A percentile compares a stretch with the other conserved stretches of the same genome.
phyloP scores from a whole-genome alignment of 2,888 invertebrate genomes.

The Clistopyga incitator region DNA sequence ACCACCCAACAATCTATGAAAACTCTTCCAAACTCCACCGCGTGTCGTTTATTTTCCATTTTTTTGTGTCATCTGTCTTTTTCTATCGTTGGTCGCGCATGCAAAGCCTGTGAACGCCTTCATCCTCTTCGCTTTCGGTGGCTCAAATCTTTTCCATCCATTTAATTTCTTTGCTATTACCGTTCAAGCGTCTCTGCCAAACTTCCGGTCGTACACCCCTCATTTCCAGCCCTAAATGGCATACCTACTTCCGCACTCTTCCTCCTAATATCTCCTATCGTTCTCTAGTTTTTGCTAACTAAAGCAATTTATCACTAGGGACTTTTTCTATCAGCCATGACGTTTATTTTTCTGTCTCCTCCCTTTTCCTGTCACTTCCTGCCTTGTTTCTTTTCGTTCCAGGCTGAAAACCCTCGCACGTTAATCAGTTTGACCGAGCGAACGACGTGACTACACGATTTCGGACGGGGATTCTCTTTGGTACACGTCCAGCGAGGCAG shows the following conservation, averaged over 20 bases:
- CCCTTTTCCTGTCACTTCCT: slow-evolving; percentile 43
- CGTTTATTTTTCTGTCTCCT: slow-evolving; percentile 44
- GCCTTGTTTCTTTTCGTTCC: slow-evolving; percentile 16
- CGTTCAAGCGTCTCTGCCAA: neutral
- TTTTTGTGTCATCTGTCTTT: neutral
- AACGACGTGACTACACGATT: neutral
- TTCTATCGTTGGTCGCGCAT: slow-evolving; percentile 20
- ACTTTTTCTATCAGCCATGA: slow-evolving; percentile 24
- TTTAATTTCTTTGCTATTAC: slow-evolving; percentile 50
- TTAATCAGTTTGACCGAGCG: slow-evolving; percentile 30
- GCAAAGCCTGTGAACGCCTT: slow-evolving; percentile 1
- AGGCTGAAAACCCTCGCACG: neutral
- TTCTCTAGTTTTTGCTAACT: slow-evolving; percentile 23
- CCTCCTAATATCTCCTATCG: slow-evolving; percentile 1
- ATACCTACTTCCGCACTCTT: neutral
- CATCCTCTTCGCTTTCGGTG: neutral
- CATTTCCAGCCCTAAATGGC: slow-evolving; percentile 12
- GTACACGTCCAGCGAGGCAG: neutral
- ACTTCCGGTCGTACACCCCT: neutral
- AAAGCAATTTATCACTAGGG: slow-evolving; percentile 40
- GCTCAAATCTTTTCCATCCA: slow-evolving; percentile 60
- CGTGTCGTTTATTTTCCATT: slow-evolving; percentile 1
- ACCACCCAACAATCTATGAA: slow-evolving; percentile 10
- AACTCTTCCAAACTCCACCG: slow-evolving; percentile 31
- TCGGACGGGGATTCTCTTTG: neutral